phyloP scores from a whole-genome alignment of 2,888 invertebrate species.

The Orchesella flavescens region DNA sequence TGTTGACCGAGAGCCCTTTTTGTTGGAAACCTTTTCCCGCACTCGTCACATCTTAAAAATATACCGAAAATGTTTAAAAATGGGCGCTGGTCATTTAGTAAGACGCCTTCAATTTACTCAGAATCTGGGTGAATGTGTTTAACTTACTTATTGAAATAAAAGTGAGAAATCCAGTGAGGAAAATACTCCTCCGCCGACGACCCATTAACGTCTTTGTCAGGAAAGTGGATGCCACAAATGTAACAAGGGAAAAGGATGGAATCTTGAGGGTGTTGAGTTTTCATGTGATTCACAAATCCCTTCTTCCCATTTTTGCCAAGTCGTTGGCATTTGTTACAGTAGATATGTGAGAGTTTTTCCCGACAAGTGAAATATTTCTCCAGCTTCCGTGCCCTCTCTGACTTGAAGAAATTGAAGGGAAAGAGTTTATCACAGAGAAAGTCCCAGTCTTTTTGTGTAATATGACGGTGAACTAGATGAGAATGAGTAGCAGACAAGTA shows the following conservation, averaged over 20 bases:
- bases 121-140: background rate
- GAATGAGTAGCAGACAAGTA: slow-evolving; percentile 67
- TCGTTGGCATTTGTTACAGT: slow-evolving; percentile 67
- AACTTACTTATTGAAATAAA: slow-evolving; percentile 70
- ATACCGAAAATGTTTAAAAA: slow-evolving; percentile 11
- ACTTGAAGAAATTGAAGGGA: slow-evolving; percentile 69
- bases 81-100: too few species aligned
- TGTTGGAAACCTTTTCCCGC: slow-evolving; percentile 69
- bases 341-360: slow-evolving; percentile 69
- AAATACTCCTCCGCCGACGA: slow-evolving; percentile 63
- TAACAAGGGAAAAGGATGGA: slow-evolving; percentile 69
- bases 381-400: slow-evolving; percentile 68
- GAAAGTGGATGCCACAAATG: slow-evolving; percentile 69
- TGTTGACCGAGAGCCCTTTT: slow-evolving; percentile 69
- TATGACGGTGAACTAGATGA: slow-evolving; percentile 63
- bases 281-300: slow-evolving; percentile 67
- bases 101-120: too few species aligned
- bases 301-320: slow-evolving; percentile 67
- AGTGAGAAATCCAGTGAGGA: slow-evolving; percentile 71
- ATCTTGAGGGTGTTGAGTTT: slow-evolving; percentile 65
- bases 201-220: slow-evolving; percentile 66
- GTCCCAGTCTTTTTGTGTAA: slow-evolving; percentile 71
- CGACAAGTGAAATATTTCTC: slow-evolving; percentile 68
- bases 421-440: slow-evolving; percentile 71
- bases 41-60: slow-evolving; percentile 68